These are phyloP conservation scores for Himalopsyche japonica DNA, from an alignment of 2,888 invertebrate species.

Conservation along the genomic window DNA sequence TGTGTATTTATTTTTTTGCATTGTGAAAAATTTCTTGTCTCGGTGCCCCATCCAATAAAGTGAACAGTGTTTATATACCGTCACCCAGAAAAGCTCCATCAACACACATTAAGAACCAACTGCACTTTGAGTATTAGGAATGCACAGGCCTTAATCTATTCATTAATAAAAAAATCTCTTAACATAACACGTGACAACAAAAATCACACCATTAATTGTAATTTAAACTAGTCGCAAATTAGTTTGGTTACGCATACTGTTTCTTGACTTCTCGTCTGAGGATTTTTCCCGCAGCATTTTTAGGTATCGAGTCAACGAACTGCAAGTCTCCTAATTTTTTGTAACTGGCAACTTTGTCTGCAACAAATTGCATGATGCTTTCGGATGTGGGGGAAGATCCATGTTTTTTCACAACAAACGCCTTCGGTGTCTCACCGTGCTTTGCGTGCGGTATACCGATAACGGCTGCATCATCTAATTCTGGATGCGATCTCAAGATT, in stretches of 20 bases:
- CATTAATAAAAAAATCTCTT: not conserved
- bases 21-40: too few species aligned
- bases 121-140: not conserved
- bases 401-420: conserved; percentile 62
- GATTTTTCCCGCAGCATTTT: conserved; percentile 78
- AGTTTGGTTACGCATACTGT: conserved; percentile 37
- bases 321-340: conserved; percentile 73
- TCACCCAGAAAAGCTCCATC: too few species aligned
- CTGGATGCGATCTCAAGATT: conserved; percentile 65
- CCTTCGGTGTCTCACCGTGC: conserved; percentile 71
- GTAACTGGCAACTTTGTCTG: conserved; percentile 72
- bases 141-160: not conserved
- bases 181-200: not conserved
- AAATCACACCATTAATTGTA: not conserved
- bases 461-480: conserved; percentile 74
- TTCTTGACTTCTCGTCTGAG: conserved; percentile 65
- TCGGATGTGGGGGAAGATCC: conserved; percentile 52
- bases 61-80: too few species aligned
- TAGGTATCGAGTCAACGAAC: conserved; percentile 73
- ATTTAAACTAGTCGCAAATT: not conserved
- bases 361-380: conserved; percentile 67
- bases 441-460: conserved; percentile 67
- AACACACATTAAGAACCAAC: not conserved
- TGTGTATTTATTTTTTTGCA: too few species aligned
- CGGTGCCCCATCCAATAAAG: too few species aligned